Conservation (phyloP, 92 coral and sea anemone species). For the Meandrina meandrites region DNA sequence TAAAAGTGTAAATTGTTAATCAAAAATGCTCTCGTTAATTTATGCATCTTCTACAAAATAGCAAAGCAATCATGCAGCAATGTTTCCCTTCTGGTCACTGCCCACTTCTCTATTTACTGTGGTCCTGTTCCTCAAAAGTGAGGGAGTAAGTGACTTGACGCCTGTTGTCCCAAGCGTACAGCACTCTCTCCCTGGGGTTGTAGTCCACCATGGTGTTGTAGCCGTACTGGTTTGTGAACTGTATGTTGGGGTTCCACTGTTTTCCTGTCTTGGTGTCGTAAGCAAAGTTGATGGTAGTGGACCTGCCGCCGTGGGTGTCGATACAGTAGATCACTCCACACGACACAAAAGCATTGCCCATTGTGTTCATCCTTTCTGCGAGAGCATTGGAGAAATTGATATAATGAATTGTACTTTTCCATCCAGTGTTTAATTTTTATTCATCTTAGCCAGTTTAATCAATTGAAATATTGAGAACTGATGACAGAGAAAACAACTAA, state of each 20-base stretch:
- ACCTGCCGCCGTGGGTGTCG: neutral
- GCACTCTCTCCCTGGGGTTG: conserved; percentile 51
- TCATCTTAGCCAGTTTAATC: no score
- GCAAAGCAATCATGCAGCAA: neutral
- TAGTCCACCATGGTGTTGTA: conserved; percentile 54
- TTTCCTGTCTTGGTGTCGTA: conserved; percentile 20
- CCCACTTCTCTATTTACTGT: neutral
- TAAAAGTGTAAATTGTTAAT: neutral
- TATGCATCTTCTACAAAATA: neutral
- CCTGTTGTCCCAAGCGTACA: conserved; percentile 50
- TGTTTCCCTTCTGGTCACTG: neutral
- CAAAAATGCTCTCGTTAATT: neutral
- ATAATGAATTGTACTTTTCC: no score
- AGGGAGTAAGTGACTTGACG: conserved; percentile 44
- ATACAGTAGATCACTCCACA: conserved; percentile 48
- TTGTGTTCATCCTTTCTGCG: neutral
- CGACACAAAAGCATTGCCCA: conserved; percentile 44
- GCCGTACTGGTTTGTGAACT: conserved; percentile 24
- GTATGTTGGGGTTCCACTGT: conserved; percentile 15
- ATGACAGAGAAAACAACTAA: no score
- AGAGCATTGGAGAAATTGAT: no score
- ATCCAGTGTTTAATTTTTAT: no score
- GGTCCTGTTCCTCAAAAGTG: conserved; percentile 31
- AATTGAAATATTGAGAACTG: no score
- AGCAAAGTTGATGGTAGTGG: conserved; percentile 53